These are phyloP conservation scores for Drusus annulatus DNA, from an alignment of 1,140 invertebrate species.

Conservation along the genomic window DNA sequence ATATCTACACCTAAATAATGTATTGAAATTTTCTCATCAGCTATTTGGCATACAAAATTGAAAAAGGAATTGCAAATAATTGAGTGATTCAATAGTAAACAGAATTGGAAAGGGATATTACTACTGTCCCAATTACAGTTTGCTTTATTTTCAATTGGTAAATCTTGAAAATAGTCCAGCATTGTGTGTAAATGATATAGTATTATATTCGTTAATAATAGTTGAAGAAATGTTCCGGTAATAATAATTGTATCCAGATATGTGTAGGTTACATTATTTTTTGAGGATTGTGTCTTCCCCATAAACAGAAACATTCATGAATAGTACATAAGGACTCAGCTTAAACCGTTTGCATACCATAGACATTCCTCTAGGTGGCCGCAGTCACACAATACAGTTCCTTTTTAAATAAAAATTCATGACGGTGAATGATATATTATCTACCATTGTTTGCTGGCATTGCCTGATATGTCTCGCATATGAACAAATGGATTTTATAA, in stretches of 20 bases:
- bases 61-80: too few relatives aligned
- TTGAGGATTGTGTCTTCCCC: neutral
- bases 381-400: slow-evolving; percentile 16
- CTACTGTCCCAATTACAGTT: too few relatives aligned
- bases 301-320: too few relatives aligned
- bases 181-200: neutral
- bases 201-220: neutral
- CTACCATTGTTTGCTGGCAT: neutral
- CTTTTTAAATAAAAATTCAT: neutral
- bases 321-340: neutral
- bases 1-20: too few relatives aligned
- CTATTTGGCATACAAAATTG: too few relatives aligned
- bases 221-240: neutral
- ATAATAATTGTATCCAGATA: neutral
- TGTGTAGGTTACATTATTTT: neutral
- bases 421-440: neutral
- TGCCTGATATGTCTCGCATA: neutral
- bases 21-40: too few relatives aligned
- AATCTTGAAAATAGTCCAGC: too few relatives aligned
- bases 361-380: neutral
- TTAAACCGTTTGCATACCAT: neutral
- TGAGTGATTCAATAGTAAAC: too few relatives aligned
- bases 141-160: too few relatives aligned
- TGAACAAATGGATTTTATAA: neutral
- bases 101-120: too few relatives aligned